These are phyloP conservation scores for Luehdorfia chinensis DNA, from an alignment of 1,140 invertebrate species.

Conservation along the genomic window DNA sequence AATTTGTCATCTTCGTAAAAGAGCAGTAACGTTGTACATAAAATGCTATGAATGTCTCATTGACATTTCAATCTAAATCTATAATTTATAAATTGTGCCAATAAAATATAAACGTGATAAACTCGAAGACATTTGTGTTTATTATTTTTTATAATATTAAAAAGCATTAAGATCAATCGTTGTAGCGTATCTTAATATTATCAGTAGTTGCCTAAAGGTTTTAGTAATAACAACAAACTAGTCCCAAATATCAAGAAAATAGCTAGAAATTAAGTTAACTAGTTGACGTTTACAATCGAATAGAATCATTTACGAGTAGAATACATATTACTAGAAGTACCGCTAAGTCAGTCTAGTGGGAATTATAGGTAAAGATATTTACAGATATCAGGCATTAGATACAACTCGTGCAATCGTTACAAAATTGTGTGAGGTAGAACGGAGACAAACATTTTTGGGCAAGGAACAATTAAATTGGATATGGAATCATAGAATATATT, in stretches of 20 bases:
- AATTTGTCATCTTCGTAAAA: too few relatives aligned
- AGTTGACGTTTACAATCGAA: slow-evolving; percentile 40
- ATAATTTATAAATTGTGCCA: slow-evolving; percentile 55
- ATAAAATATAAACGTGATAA: slow-evolving; percentile 62
- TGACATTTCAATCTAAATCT: slow-evolving; percentile 30
- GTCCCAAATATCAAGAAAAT: slow-evolving; percentile 26
- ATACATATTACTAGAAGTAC: slow-evolving; percentile 55
- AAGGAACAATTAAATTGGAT: slow-evolving; percentile 3
- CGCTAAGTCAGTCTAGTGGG: slow-evolving; percentile 69
- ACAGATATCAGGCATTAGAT: slow-evolving; percentile 27
- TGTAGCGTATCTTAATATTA: slow-evolving; percentile 54
- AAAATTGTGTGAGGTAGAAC: slow-evolving; percentile 52
- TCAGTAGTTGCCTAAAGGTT: slow-evolving; percentile 19
- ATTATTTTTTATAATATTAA: slow-evolving; percentile 40
- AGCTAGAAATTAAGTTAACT: slow-evolving; percentile 20
- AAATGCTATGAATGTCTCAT: too few relatives aligned
- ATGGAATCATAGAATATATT: background rate
- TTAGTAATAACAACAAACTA: slow-evolving; percentile 24
- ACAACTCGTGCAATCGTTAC: slow-evolving; percentile 39
- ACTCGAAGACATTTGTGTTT: slow-evolving; percentile 53
- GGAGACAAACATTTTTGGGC: slow-evolving; percentile 19
- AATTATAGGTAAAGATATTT: slow-evolving; percentile 52
- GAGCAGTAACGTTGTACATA: too few relatives aligned
- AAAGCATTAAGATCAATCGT: slow-evolving; percentile 62
- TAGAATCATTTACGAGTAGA: slow-evolving; percentile 36